These are phyloP conservation scores for Diploscapter pachys DNA, from an alignment of 1,140 invertebrate genomes.

Conservation along the genomic window DNA sequence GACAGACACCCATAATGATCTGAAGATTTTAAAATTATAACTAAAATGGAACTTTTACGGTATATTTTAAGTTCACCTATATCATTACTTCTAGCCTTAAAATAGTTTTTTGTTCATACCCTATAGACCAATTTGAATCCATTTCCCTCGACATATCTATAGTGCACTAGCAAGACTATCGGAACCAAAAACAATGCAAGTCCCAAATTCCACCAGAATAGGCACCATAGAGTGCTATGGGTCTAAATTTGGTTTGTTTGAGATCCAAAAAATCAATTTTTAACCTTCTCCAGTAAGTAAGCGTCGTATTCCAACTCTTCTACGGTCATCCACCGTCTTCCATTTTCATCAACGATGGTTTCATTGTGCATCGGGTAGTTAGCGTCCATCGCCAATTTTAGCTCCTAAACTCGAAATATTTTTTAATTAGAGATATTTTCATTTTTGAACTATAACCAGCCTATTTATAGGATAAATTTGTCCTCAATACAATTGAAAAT, in stretches of 20 bases:
- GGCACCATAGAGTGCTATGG: constrained; percentile 33
- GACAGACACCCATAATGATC: constrained; percentile 27
- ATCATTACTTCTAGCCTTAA: too few species aligned
- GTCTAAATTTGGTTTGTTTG: constrained; percentile 22
- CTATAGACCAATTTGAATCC: constrained; percentile 31
- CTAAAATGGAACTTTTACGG: neutral
- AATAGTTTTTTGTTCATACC: neutral
- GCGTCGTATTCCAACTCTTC: constrained; percentile 26
- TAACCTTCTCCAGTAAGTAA: constrained; percentile 20
- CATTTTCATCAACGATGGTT: constrained; percentile 22
- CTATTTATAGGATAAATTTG: neutral
- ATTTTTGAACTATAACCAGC: constrained; percentile 6
- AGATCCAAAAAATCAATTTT: constrained; percentile 5
- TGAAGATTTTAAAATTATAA: constrained; percentile 7
- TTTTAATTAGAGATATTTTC: neutral
- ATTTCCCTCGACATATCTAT: constrained; percentile 22
- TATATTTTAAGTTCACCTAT: too few species aligned
- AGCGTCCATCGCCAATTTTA: constrained; percentile 29
- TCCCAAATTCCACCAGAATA: constrained; percentile 32
- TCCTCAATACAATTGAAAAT: too few species aligned
- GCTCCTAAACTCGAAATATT: constrained; percentile 13
- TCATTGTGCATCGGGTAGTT: constrained; percentile 28
- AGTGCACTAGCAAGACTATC: constrained; percentile 27
- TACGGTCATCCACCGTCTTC: constrained; percentile 24
- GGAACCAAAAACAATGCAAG: constrained; percentile 27